Conservation (phyloP, 2,888 invertebrate species). For the Aphodius granarius region DNA sequence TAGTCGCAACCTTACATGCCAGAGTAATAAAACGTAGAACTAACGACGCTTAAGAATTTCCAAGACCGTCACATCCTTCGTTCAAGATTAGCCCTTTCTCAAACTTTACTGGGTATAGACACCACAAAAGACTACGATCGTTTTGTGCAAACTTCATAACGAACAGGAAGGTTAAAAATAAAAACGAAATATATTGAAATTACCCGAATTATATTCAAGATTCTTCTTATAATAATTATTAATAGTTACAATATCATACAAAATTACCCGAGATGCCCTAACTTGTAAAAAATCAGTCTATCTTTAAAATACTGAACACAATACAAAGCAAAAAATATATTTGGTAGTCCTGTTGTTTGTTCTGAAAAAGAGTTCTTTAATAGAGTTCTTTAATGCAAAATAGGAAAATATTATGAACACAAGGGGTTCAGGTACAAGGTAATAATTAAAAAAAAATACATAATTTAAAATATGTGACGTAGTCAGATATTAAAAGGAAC, state of each 20-base stretch:
- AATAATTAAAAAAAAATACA: background rate
- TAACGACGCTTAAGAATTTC: background rate
- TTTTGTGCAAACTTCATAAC: too few species aligned
- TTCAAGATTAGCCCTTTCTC: background rate
- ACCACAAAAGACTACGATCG: background rate
- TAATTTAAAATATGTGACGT: background rate
- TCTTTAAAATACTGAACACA: background rate
- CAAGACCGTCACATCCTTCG: background rate
- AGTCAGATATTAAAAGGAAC: background rate
- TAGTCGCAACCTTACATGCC: background rate
- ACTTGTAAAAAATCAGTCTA: background rate
- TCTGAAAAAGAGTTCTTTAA: background rate
- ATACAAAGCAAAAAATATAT: background rate
- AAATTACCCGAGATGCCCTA: background rate
- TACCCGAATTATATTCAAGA: background rate
- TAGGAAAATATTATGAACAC: background rate
- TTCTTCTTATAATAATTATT: background rate
- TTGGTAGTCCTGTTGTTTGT: background rate
- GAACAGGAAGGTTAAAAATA: background rate
- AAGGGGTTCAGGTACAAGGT: background rate
- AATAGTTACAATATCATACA: background rate
- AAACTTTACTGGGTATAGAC: background rate
- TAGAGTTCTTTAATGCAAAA: background rate
- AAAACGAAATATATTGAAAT: background rate
- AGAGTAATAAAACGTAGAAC: conserved; percentile 15